Evolutionary conservation across 1,140 invertebrate genomes (phyloP).

Genomic region (Bombus consobrinus): DNA sequence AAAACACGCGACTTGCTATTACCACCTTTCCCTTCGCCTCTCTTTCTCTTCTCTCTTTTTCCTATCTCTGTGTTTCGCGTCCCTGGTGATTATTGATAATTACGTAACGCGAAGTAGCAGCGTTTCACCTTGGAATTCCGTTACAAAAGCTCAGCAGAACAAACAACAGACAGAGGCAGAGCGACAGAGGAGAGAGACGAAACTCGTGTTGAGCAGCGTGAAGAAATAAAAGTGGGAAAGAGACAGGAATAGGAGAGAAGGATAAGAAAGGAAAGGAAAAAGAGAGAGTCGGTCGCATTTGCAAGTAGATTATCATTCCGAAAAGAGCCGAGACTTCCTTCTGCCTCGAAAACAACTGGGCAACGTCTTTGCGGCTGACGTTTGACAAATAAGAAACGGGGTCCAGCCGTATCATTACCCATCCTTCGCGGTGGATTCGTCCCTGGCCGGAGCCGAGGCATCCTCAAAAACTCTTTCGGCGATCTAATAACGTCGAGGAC

Average conservation of each 20-base stretch:
- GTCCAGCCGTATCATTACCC: slow-evolving; percentile 82
- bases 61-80: slow-evolving; percentile 7
- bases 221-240: background rate
- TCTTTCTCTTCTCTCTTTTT: background rate
- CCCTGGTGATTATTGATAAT: slow-evolving; percentile 59
- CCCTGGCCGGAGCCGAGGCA: slow-evolving; percentile 71
- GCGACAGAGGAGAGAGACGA: background rate
- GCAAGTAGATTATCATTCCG: slow-evolving; percentile 73
- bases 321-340: slow-evolving; percentile 67
- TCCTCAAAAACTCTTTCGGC: slow-evolving; percentile 82
- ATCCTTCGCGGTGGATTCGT: slow-evolving; percentile 79
- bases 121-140: slow-evolving; percentile 2
- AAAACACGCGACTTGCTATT: background rate
- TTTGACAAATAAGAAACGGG: slow-evolving; percentile 83
- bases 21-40: too few relatives aligned
- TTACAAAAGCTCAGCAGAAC: slow-evolving; percentile 23
- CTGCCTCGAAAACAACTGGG: slow-evolving; percentile 70
- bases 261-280: background rate
- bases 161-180: background rate
- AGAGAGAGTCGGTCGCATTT: slow-evolving; percentile 63
- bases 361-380: slow-evolving; percentile 77
- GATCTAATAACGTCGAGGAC: slow-evolving; percentile 83
- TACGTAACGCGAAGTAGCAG: slow-evolving; percentile 40
- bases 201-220: background rate
- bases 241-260: background rate